Conservation (phyloP, 2,113 vertebrate species). For the Phainopepla nitens region DNA sequence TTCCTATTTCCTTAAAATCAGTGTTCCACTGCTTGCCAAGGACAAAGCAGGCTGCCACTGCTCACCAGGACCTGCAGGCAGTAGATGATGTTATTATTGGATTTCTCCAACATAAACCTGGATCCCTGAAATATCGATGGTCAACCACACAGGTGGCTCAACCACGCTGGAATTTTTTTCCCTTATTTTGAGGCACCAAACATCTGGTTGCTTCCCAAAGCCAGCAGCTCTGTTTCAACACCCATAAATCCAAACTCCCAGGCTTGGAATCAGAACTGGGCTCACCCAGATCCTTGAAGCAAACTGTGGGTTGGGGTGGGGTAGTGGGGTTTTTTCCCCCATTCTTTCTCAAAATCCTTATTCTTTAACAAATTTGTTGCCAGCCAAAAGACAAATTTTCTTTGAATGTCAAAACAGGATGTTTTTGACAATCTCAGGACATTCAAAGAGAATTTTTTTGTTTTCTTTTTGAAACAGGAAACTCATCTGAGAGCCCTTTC, state of each 20-base stretch:
- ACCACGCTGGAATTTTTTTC: rapidly evolving
- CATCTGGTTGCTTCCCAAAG: neutral
- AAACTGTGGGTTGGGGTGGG: neutral
- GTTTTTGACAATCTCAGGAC: constrained; percentile 53
- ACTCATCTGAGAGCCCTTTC: constrained; percentile 19
- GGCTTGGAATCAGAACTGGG: neutral
- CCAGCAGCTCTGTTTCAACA: neutral
- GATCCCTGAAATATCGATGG: neutral
- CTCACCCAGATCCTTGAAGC: neutral
- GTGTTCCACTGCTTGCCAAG: neutral
- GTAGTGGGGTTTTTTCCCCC: neutral
- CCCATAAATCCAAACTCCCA: neutral
- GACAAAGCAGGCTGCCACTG: neutral
- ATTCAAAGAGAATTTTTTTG: neutral
- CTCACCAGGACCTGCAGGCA: neutral
- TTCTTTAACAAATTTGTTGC: neutral
- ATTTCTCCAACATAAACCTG: neutral
- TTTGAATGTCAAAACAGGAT: constrained; percentile 63
- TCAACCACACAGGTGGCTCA: rapidly evolving
- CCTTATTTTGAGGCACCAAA: neutral
- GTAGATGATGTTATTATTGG: rapidly evolving
- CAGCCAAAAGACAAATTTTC: neutral
- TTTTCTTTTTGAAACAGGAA: constrained; percentile 55
- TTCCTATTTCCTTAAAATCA: neutral
- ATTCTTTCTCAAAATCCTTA: neutral